Conservation (phyloP, 2,797 vertebrate species). For the Morelia viridis region DNA sequence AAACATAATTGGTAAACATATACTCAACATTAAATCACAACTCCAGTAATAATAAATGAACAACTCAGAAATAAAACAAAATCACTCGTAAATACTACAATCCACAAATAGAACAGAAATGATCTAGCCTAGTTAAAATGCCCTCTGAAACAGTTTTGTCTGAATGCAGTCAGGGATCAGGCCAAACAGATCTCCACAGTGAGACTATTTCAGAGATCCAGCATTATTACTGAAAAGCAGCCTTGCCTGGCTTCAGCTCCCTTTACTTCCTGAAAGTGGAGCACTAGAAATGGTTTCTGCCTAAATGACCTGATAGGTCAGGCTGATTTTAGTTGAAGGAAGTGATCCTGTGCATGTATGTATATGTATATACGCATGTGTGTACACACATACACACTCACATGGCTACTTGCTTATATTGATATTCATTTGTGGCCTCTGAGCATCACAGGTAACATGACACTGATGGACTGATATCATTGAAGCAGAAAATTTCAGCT, state of each 20-base stretch:
- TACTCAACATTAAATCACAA: background rate
- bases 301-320: background rate
- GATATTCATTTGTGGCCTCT: background rate
- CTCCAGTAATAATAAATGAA: background rate
- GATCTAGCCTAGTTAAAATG: background rate
- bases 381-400: background rate
- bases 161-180: background rate
- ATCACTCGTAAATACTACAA: background rate
- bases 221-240: background rate
- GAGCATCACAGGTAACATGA: background rate
- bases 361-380: background rate
- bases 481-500: background rate
- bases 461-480: background rate
- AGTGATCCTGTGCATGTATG: background rate
- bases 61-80: background rate
- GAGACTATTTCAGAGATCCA: background rate
- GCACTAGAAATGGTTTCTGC: background rate
- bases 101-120: background rate
- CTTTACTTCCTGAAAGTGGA: background rate
- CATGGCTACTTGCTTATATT: background rate
- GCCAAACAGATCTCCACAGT: background rate
- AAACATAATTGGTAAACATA: background rate
- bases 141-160: background rate
- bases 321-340: background rate
- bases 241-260: background rate